phyloP scores from a whole-genome alignment of 1,140 invertebrate species.

The Philaenus spumarius region DNA sequence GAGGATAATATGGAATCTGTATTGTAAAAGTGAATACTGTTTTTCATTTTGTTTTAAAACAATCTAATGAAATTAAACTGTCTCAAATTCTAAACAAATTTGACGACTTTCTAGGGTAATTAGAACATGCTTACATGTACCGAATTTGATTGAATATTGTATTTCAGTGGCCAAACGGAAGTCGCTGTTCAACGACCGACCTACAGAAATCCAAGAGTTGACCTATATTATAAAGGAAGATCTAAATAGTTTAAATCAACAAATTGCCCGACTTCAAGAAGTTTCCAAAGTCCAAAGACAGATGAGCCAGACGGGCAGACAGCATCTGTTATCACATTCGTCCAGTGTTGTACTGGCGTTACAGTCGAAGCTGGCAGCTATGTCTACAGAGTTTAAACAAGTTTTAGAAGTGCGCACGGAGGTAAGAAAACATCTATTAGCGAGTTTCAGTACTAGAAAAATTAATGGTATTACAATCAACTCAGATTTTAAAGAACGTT shows the following conservation, averaged over 20 bases:
- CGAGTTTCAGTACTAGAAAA: no score
- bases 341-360: constrained; percentile 90
- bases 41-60: neutral
- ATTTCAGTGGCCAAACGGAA: constrained; percentile 92
- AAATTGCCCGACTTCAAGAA: constrained; percentile 84
- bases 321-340: constrained; percentile 89
- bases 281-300: constrained; percentile 63
- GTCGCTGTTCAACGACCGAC: constrained; percentile 93
- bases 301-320: constrained; percentile 42
- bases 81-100: neutral
- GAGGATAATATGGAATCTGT: no score
- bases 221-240: constrained; percentile 98
- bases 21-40: no score
- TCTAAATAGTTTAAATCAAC: constrained; percentile 88
- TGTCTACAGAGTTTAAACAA: constrained; percentile 95
- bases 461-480: no score
- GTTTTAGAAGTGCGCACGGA: constrained; percentile 78
- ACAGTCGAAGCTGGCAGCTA: constrained; percentile 91
- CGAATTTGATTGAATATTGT: no score
- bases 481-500: no score
- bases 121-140: no score
- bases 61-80: neutral
- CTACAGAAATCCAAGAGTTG: constrained; percentile 93
- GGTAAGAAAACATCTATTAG: no score
- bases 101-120: neutral